Conservation (phyloP, 2,888 invertebrate species). For the Mantis religiosa region DNA sequence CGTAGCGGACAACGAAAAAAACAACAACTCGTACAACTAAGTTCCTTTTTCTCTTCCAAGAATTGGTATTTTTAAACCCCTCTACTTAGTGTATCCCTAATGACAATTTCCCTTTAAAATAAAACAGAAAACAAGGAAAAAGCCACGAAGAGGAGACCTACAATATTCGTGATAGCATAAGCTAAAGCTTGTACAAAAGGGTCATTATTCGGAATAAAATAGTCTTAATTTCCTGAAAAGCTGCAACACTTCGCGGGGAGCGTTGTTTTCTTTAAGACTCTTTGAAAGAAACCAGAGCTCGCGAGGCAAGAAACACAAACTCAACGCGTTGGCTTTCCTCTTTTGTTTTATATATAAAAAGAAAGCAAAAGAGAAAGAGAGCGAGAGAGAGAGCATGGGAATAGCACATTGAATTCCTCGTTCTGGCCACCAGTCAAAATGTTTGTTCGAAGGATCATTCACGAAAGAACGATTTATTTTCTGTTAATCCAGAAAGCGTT, state of each 20-base stretch:
- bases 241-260: constrained; percentile 5
- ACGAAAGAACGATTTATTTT: constrained; percentile 14
- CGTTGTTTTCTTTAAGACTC: constrained; percentile 22
- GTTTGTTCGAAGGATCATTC: constrained; percentile 18
- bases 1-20: not conserved
- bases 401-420: constrained; percentile 3
- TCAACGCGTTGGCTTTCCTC: not conserved
- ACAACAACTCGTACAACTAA: not conserved
- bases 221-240: constrained; percentile 25
- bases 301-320: not conserved
- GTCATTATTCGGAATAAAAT: constrained; percentile 17
- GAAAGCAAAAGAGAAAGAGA: not conserved
- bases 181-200: not conserved
- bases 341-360: constrained; percentile 13
- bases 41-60: not conserved
- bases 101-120: not conserved
- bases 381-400: not conserved
- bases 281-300: constrained; percentile 14
- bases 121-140: not conserved
- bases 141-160: not conserved
- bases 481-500: constrained; percentile 8
- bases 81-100: not conserved
- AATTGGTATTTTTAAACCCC: not conserved
- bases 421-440: constrained; percentile 23
- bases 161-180: not conserved